Evolutionary conservation across 64 coral and sea anemone species (phyloP), one percentile per base, ranked within the genome.

Genomic region (Stylophora pistillata): DNA sequence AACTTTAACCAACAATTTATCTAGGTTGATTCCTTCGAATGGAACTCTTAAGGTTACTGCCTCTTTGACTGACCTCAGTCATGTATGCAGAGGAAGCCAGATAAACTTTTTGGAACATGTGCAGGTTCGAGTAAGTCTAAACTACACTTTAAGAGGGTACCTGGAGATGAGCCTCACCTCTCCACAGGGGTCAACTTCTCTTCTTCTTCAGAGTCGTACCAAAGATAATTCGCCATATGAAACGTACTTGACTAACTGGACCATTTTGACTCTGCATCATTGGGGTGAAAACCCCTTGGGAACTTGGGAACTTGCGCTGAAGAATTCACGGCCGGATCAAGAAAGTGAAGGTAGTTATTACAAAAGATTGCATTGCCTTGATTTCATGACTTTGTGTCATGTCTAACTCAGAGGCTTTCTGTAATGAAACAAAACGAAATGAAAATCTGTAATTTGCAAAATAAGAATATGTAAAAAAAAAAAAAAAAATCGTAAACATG

Each of bases 71-170:
- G 71, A 73, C 30, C 7, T 33, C 5, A 33, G 26, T 0, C 11
- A 28, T 28, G 28, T 29, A 0, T 73, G 61, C n/a, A 15, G 16
- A 60, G 58, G n/a, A n/a, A n/a, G n/a, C n/a, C n/a, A 82, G 37
- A 66, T 87, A 21, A 87, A 87, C 33, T 87, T 68, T 71, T 58
- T 87, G 71, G 85, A 87, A 74, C 85, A 87, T 26, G 85, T 87
- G n/a, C 85, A 87, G 58, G 85, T 87, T 3, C 47, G 71, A 14
- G 71, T 87, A 56, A 59, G 56, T 54, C 85, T 87, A 27, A 29
- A 57, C 11, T 87, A 47, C 59, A 58, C 70, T 4, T 56, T 55
- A 29, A 66, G 71, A 74, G 85, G 85, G 17, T 41, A 87, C 21
- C 41, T 87, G 58, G 23, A 74, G 13, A 74, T 87, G 9, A n/a